A percentile compares a stretch with the other conserved stretches of the same genome.
These are phyloP conservation scores for Listronotus bonariensis DNA, from an alignment of 1,140 invertebrate species.

Conservation along the genomic window DNA sequence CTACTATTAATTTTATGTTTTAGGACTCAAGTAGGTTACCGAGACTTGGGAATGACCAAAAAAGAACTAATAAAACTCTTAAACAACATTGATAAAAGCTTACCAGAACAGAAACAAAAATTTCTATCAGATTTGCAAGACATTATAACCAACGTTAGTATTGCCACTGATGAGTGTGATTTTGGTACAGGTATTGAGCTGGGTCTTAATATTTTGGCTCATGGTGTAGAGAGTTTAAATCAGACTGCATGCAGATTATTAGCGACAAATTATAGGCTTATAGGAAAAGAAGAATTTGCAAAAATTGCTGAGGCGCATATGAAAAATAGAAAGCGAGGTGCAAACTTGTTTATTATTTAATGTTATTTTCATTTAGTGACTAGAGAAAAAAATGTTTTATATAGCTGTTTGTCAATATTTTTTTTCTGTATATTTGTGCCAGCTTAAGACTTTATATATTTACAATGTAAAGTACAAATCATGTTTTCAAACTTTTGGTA, in stretches of 20 bases:
- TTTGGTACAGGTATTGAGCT: conserved; percentile 89
- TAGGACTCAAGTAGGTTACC: conserved; percentile 52
- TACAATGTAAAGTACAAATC: too few relatives aligned
- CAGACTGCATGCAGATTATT: conserved; percentile 67
- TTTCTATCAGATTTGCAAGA: conserved; percentile 72
- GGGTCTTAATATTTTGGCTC: conserved; percentile 83
- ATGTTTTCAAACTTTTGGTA: too few relatives aligned
- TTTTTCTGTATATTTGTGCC: too few relatives aligned
- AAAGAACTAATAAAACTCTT: conserved; percentile 70
- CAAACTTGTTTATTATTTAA: conserved; percentile 49
- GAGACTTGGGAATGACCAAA: conserved; percentile 46
- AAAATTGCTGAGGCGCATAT: conserved; percentile 76
- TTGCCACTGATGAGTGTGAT: conserved; percentile 92
- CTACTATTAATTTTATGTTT: conserved; percentile 7
- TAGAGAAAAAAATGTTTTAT: too few relatives aligned
- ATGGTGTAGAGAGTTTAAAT: conserved; percentile 72
- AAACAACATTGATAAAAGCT: conserved; percentile 68
- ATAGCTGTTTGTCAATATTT: too few relatives aligned
- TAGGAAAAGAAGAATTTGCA: conserved; percentile 73
- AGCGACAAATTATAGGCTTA: conserved; percentile 75
- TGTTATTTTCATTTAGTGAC: background rate
- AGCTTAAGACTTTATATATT: too few relatives aligned
- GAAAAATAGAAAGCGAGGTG: conserved; percentile 59
- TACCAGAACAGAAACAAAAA: conserved; percentile 61
- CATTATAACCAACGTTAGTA: conserved; percentile 78